phyloP scores from a whole-genome alignment of 1,140 invertebrate species.

The Ceratina japonica region DNA sequence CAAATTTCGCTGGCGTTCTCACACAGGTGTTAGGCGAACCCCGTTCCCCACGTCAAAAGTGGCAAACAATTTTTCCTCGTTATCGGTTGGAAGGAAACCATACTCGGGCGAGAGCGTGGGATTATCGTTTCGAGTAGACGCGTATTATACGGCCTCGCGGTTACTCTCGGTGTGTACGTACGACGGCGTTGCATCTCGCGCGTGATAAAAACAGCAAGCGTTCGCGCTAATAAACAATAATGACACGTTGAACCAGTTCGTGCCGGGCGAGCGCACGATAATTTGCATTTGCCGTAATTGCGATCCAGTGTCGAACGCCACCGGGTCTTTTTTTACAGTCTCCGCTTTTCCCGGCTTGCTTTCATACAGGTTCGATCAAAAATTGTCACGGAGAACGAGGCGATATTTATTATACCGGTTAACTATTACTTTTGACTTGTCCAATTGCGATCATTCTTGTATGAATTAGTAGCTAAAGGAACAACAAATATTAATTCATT shows the following conservation, averaged over 20 bases:
- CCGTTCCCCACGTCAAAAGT: neutral
- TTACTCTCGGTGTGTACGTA: conserved; percentile 24
- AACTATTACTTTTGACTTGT: too few species aligned
- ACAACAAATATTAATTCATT: too few species aligned
- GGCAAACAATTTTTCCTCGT: neutral
- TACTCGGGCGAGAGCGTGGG: conserved; percentile 17
- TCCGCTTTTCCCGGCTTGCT: conserved; percentile 17
- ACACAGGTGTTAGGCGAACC: neutral
- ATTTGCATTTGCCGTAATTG: conserved; percentile 48
- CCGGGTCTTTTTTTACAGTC: neutral
- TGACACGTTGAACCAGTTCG: conserved; percentile 41
- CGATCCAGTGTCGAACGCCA: neutral
- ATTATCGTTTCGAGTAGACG: conserved; percentile 28
- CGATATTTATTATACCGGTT: too few species aligned
- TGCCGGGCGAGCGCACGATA: conserved; percentile 10
- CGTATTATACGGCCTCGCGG: conserved; percentile 27
- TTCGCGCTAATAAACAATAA: conserved; percentile 50
- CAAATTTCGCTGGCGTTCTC: neutral
- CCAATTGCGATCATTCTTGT: too few species aligned
- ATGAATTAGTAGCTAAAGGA: too few species aligned
- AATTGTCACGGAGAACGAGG: too few species aligned
- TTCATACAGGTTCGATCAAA: too few species aligned
- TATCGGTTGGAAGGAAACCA: conserved; percentile 23
- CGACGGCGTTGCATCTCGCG: conserved; percentile 34
- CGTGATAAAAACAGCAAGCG: conserved; percentile 32